Conservation (phyloP, 2,888 invertebrate species). For the Philonicus albiceps region DNA sequence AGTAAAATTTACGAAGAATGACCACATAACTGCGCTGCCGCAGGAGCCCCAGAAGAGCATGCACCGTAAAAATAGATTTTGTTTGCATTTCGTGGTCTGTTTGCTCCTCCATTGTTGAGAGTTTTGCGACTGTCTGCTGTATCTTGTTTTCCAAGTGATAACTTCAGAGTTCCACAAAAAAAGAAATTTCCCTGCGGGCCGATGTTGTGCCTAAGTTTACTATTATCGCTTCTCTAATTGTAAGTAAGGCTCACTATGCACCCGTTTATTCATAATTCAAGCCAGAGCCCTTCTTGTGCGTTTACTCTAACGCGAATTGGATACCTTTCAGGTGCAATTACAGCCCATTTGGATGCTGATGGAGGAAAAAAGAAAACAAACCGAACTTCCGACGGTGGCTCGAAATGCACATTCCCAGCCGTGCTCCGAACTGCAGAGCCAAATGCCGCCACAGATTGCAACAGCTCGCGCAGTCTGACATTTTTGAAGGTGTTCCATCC, state of each 20-base stretch:
- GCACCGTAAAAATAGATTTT: conserved; percentile 2
- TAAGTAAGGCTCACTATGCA: background rate
- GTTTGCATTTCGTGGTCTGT: conserved; percentile 9
- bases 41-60: background rate
- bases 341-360: background rate
- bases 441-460: background rate
- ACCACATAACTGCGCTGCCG: background rate
- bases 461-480: background rate
- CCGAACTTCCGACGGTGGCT: background rate
- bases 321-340: background rate
- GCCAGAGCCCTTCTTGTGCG: background rate
- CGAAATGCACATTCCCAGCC: background rate
- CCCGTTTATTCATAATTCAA: background rate
- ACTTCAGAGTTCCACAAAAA: background rate
- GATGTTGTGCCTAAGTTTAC: background rate
- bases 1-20: background rate
- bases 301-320: background rate
- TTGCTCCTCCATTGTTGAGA: background rate
- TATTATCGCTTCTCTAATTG: background rate
- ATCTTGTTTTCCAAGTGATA: background rate
- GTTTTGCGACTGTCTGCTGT: background rate
- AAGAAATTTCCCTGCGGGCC: background rate
- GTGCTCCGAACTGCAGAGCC: background rate
- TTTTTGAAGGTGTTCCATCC: background rate
- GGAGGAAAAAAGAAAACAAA: background rate